phyloP scores from a whole-genome alignment of 2,797 vertebrate species.

The Halcyon smyrnensis region DNA sequence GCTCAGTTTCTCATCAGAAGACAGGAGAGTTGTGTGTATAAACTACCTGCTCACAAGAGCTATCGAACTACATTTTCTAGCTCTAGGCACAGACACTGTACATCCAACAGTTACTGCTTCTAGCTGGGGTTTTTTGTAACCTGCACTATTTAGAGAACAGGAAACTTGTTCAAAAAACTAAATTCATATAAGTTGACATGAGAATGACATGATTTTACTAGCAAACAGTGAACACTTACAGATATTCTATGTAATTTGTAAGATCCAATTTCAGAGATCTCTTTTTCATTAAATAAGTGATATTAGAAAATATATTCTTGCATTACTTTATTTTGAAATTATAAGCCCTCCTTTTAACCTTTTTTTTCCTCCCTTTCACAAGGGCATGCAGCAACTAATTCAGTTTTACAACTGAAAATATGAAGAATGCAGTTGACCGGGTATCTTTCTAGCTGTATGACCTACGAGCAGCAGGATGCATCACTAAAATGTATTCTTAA shows the following conservation, averaged over 20 bases:
- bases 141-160: neutral
- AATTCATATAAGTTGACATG: neutral
- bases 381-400: slow-evolving; percentile 73
- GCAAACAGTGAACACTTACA: slow-evolving; percentile 5
- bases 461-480: slow-evolving; percentile 73
- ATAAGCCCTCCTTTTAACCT: slow-evolving; percentile 66
- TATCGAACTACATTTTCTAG: slow-evolving; percentile 50
- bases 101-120: neutral
- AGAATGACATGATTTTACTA: neutral
- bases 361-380: slow-evolving; percentile 65
- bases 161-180: slow-evolving; percentile 23
- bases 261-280: neutral
- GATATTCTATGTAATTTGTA: neutral
- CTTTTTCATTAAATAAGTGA: neutral
- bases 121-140: neutral
- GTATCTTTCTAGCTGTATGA: slow-evolving; percentile 70
- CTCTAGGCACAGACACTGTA: neutral
- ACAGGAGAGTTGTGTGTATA: slow-evolving; percentile 22
- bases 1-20: slow-evolving; percentile 53
- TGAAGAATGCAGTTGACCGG: slow-evolving; percentile 73
- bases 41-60: slow-evolving; percentile 55
- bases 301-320: slow-evolving; percentile 13
- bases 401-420: slow-evolving; percentile 71
- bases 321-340: slow-evolving; percentile 57
- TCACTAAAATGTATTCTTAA: slow-evolving; percentile 69